These are phyloP conservation scores for Schizopygopsis pylzovi DNA, from an alignment of 2,797 vertebrate species.

Conservation along the genomic window DNA sequence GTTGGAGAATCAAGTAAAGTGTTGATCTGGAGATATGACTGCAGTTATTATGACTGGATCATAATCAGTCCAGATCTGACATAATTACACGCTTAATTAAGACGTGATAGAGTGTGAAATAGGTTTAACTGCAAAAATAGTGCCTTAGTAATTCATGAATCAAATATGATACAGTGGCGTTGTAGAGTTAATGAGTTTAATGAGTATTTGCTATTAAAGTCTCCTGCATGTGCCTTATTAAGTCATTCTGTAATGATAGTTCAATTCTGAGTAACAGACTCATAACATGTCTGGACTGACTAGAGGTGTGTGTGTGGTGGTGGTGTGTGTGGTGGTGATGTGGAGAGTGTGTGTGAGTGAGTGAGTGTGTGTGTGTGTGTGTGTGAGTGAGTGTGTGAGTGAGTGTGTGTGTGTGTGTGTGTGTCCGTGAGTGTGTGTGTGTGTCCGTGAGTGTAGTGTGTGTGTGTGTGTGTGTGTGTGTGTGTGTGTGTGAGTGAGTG, in stretches of 20 bases:
- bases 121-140: no score
- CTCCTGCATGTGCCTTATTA: not conserved
- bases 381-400: no score
- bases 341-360: not conserved
- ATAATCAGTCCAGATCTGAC: no score
- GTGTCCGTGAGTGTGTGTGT: not conserved
- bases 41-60: no score
- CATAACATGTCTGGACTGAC: constrained; percentile 20
- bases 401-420: no score
- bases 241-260: not conserved
- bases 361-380: constrained; percentile 7
- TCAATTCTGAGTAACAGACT: not conserved
- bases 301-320: not conserved
- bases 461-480: not conserved
- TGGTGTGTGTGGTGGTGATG: constrained; percentile 21
- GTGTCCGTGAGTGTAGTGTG: constrained; percentile 6
- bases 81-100: no score
- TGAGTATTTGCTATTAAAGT: not conserved
- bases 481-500: constrained; percentile 1
- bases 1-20: no score
- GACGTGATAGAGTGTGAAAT: no score
- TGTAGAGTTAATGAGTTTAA: not conserved
- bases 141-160: not conserved
- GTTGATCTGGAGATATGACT: no score
- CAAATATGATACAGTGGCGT: not conserved